These are phyloP conservation scores for Xenotilapia flavipinnis DNA, from an alignment of 2,113 vertebrate genomes.

Conservation along the genomic window DNA sequence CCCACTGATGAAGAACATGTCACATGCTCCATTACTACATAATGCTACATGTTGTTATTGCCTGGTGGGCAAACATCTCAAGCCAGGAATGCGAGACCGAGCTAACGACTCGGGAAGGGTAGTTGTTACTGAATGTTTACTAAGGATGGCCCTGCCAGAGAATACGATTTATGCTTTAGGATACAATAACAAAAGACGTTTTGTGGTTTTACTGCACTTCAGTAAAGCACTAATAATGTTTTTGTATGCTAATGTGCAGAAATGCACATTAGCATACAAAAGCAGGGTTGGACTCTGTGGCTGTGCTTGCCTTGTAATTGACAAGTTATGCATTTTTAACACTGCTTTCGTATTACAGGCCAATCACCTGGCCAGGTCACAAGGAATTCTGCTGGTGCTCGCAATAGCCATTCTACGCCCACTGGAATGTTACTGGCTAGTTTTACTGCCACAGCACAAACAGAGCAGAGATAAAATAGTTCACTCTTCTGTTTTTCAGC, in stretches of 20 bases:
- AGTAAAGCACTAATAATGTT: background rate
- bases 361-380: background rate
- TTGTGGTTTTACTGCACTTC: background rate
- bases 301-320: background rate
- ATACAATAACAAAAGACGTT: background rate
- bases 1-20: background rate
- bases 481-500: background rate
- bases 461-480: background rate
- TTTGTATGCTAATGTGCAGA: background rate
- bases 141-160: background rate
- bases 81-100: accelerated
- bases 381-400: background rate
- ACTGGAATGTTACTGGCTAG: background rate
- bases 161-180: background rate
- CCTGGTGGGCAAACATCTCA: background rate
- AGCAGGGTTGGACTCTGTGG: background rate
- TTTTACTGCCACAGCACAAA: background rate
- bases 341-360: background rate
- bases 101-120: background rate
- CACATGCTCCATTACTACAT: background rate
- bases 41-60: background rate
- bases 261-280: background rate
- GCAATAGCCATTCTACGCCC: background rate
- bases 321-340: background rate
- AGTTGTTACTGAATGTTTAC: background rate